Percentiles rank a stretch among this genome's conserved stretches.
Conservation (phyloP, 2,797 vertebrate genomes). For the Enteromius unitaeniatus region DNA sequence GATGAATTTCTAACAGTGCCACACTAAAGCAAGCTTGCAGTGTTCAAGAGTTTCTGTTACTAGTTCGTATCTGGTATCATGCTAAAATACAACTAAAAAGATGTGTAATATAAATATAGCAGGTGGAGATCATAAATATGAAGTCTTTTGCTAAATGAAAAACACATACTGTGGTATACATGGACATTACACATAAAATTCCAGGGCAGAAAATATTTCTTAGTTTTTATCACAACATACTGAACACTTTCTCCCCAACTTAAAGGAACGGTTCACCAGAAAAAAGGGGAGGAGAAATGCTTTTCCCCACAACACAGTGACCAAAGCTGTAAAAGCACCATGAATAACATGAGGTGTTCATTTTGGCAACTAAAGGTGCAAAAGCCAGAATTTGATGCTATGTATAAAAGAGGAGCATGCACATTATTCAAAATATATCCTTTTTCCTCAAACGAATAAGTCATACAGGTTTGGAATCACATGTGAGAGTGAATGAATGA, state of each 20-base stretch:
- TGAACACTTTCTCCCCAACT: conserved; percentile 11
- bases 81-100: conserved; percentile 32
- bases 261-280: conserved; percentile 4
- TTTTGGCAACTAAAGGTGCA: not conserved
- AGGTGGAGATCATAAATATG: not conserved
- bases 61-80: conserved; percentile 44
- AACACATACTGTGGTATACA: conserved; percentile 33
- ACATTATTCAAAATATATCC: conserved; percentile 23
- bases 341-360: not conserved
- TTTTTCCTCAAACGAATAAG: not conserved
- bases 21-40: conserved; percentile 73
- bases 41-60: conserved; percentile 67
- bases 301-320: not conserved
- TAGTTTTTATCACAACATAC: conserved; percentile 9
- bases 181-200: not conserved
- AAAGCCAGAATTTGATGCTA: not conserved
- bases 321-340: not conserved
- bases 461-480: not conserved
- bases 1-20: conserved; percentile 68
- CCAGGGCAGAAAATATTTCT: not conserved
- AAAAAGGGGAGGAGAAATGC: not conserved
- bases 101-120: not conserved
- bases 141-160: not conserved
- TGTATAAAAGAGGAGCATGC: not conserved
- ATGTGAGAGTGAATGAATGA: not conserved